Evolutionary conservation across 2,113 vertebrate species (phyloP).

Genomic region (Stegostoma tigrinum): DNA sequence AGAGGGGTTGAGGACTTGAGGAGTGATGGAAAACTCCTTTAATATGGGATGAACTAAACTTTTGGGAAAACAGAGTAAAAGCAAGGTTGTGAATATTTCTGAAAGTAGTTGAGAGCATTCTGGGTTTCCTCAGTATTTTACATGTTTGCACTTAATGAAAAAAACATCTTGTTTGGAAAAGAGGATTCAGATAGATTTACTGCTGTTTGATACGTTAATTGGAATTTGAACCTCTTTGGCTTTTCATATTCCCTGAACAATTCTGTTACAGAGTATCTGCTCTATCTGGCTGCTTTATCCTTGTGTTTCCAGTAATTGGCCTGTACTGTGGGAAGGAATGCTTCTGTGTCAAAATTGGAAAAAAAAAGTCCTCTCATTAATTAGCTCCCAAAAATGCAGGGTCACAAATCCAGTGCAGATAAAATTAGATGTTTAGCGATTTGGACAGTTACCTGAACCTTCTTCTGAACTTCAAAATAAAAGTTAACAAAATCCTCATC

Average conservation of each 20-base stretch:
- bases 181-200: neutral
- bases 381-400: neutral
- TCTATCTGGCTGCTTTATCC: neutral
- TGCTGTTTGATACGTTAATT: constrained; percentile 5
- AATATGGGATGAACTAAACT: neutral
- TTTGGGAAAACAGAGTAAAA: neutral
- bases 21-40: neutral
- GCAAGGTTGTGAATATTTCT: neutral
- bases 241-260: neutral
- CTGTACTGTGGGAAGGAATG: constrained; percentile 1
- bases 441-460: neutral
- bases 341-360: neutral
- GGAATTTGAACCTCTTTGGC: neutral
- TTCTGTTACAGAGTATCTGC: neutral
- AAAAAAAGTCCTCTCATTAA: neutral
- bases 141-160: neutral
- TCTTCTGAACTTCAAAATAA: neutral
- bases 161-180: neutral
- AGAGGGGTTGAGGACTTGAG: neutral
- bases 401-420: neutral
- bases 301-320: neutral
- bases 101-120: neutral
- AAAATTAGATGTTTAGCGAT: neutral
- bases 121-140: neutral
- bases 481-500: neutral